phyloP scores from a whole-genome alignment of 2,113 vertebrate genomes.

The Clinocottus analis region DNA sequence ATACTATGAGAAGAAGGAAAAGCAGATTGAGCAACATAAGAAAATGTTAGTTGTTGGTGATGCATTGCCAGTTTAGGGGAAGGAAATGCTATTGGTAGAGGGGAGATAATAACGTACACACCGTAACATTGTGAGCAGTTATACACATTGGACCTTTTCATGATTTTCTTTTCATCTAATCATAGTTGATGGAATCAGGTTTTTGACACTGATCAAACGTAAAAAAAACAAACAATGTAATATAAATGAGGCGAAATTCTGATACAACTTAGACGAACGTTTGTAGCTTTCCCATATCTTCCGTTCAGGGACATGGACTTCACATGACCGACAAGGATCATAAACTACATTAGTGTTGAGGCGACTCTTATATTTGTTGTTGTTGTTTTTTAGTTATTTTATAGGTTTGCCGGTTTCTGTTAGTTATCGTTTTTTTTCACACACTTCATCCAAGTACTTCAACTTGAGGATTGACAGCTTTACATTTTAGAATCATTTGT shows the following conservation, averaged over 20 bases:
- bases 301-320: not conserved
- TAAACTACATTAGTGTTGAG: not conserved
- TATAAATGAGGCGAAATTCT: not conserved
- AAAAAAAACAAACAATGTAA: not conserved
- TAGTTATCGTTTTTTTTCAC: not conserved
- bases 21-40: conserved; percentile 98
- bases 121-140: no score
- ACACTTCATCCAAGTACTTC: not conserved
- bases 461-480: not conserved
- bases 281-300: not conserved
- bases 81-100: not conserved
- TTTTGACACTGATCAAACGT: not conserved
- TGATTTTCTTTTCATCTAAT: not conserved
- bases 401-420: not conserved
- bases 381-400: not conserved
- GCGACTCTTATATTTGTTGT: no score
- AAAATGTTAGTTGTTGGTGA: conserved; percentile 88
- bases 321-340: not conserved
- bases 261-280: not conserved
- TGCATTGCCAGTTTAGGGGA: not conserved
- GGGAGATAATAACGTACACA: no score
- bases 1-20: conserved; percentile 97
- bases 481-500: not conserved
- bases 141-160: not conserved
- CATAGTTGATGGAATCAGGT: not conserved